phyloP scores from a whole-genome alignment of 2,797 vertebrate genomes.

The Macroramphosus scolopax region DNA sequence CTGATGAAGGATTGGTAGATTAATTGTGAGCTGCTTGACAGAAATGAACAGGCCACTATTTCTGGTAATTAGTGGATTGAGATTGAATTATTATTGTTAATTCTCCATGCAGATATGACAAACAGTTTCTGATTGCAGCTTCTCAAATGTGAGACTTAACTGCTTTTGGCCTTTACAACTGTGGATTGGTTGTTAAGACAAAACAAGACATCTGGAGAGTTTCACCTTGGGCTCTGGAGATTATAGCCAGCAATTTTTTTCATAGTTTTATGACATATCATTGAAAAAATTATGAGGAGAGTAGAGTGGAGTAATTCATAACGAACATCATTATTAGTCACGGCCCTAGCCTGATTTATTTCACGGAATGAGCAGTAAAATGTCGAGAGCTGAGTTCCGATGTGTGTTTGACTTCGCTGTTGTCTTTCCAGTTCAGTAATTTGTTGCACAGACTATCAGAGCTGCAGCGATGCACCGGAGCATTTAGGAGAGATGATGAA shows the following conservation, averaged over 20 bases:
- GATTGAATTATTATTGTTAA: too few relatives aligned
- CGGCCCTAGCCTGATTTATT: neutral
- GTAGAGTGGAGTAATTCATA: too few relatives aligned
- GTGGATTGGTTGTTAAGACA: neutral
- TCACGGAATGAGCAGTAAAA: neutral
- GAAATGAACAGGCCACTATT: too few relatives aligned
- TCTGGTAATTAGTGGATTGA: too few relatives aligned
- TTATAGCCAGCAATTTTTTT: neutral
- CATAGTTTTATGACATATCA: neutral
- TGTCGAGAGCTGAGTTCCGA: neutral
- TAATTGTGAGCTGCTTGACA: too few relatives aligned
- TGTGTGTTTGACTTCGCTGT: conserved; percentile 24
- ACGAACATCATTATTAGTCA: too few relatives aligned
- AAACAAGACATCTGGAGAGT: neutral
- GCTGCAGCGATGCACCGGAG: conserved; percentile 74
- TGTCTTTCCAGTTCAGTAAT: conserved; percentile 57
- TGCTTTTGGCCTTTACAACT: neutral
- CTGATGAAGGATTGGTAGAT: too few relatives aligned
- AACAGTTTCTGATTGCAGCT: too few relatives aligned
- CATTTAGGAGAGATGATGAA: conserved; percentile 87
- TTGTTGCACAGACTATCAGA: conserved; percentile 69
- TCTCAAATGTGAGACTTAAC: neutral
- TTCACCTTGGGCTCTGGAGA: too few relatives aligned
- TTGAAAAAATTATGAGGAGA: neutral
- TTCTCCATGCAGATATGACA: too few relatives aligned